Evolutionary conservation across 2,888 invertebrate genomes (phyloP).

Genomic region (Zygaena filipendulae): DNA sequence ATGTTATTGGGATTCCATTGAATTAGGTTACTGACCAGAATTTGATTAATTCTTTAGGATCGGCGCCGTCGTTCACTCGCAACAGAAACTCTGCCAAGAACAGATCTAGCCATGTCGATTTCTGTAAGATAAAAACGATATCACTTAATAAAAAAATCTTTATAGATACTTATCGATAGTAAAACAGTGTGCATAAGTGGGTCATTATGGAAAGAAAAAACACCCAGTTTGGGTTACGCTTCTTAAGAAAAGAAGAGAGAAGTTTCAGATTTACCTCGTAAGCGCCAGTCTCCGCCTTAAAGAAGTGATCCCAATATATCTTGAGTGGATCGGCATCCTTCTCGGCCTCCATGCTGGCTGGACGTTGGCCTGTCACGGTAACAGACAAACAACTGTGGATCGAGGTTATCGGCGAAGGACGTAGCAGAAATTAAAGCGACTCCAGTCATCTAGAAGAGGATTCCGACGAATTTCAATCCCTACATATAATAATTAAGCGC

Average conservation of each 20-base stretch:
- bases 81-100: slow-evolving; percentile 72
- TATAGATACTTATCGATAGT: not conserved
- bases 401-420: too few species aligned
- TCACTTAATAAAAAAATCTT: slow-evolving; percentile 2
- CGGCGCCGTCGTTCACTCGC: slow-evolving; percentile 66
- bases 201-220: not conserved
- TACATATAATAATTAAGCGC: too few species aligned
- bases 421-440: too few species aligned
- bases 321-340: slow-evolving; percentile 47
- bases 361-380: slow-evolving; percentile 26
- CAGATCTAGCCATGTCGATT: slow-evolving; percentile 73
- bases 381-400: slow-evolving; percentile 4
- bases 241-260: not conserved
- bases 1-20: too few species aligned
- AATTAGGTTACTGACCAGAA: slow-evolving; percentile 70
- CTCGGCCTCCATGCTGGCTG: slow-evolving; percentile 36
- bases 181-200: not conserved
- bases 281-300: slow-evolving; percentile 70
- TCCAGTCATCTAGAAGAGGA: slow-evolving; percentile 1
- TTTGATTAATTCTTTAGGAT: slow-evolving; percentile 65
- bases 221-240: not conserved
- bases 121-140: slow-evolving; percentile 55
- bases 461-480: not conserved
- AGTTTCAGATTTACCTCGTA: too few species aligned
- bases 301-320: slow-evolving; percentile 71